Percentiles rank a stretch among this genome's conserved stretches.
phyloP scores from a whole-genome alignment of 2,113 vertebrate species.

The cat (Felis catus) region DNA sequence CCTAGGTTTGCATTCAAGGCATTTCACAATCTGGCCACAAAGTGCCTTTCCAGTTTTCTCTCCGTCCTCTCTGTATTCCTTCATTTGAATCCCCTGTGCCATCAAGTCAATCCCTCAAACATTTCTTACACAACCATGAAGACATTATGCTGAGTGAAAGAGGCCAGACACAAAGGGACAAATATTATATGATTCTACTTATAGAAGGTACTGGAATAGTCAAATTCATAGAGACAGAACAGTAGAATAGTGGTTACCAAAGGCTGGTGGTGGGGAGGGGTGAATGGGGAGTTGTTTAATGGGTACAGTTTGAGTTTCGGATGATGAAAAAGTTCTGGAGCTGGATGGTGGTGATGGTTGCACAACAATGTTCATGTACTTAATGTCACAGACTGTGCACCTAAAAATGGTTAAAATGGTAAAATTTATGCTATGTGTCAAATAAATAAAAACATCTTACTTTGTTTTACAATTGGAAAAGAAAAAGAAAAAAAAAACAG shows the following conservation, averaged over 20 bases:
- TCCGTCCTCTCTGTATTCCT: not conserved
- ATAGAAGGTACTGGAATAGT: not conserved
- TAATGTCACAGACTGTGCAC: not conserved
- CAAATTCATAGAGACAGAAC: not conserved
- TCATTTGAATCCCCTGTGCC: not conserved
- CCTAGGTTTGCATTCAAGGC: not conserved
- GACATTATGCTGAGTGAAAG: not conserved
- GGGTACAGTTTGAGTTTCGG: not conserved
- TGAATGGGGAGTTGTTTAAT: not conserved
- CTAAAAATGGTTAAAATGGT: not conserved
- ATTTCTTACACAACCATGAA: not conserved
- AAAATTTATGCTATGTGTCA: not conserved
- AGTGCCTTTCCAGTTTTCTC: not conserved
- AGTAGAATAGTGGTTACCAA: not conserved
- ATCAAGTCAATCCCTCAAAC: not conserved
- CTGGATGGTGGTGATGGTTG: not conserved
- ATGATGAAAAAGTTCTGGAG: not conserved
- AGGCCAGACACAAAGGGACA: not conserved
- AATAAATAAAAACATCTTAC: not conserved
- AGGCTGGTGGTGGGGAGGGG: not conserved
- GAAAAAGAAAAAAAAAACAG: not conserved
- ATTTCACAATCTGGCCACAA: not conserved
- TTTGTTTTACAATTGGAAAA: not conserved
- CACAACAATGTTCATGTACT: not conserved
- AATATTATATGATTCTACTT: not conserved